phyloP scores from a whole-genome alignment of 1,140 invertebrate species.

The Euschistus heros region DNA sequence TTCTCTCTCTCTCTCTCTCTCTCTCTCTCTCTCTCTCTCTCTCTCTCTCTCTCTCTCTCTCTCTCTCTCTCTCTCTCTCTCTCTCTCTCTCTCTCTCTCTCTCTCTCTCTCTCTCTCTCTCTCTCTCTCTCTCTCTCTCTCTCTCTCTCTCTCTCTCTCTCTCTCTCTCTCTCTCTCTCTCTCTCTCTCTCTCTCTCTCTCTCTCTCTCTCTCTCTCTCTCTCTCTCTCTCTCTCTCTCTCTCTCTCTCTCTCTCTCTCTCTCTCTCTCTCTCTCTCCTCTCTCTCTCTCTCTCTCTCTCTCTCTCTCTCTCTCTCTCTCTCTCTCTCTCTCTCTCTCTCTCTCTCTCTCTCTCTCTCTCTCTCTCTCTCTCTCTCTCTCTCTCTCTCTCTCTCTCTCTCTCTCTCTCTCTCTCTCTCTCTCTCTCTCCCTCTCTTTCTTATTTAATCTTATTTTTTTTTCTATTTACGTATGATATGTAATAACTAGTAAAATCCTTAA shows the following conservation, averaged over 20 bases:
- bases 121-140: no score
- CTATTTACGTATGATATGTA: no score
- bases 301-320: background rate
- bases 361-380: background rate
- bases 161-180: background rate
- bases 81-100: no score
- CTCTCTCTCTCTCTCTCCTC: background rate
- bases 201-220: background rate
- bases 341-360: background rate
- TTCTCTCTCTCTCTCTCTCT: no score
- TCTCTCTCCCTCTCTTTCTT: background rate
- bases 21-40: no score
- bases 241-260: background rate
- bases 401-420: background rate
- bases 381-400: background rate
- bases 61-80: no score
- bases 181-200: background rate
- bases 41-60: no score
- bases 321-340: background rate
- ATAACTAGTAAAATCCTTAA: no score
- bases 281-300: background rate
- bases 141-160: no score
- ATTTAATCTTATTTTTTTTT: background rate
- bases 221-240: background rate
- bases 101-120: no score